Base-by-base conservation (phyloP, 2,797 vertebrate species). In the Cuniculus paca region DNA sequence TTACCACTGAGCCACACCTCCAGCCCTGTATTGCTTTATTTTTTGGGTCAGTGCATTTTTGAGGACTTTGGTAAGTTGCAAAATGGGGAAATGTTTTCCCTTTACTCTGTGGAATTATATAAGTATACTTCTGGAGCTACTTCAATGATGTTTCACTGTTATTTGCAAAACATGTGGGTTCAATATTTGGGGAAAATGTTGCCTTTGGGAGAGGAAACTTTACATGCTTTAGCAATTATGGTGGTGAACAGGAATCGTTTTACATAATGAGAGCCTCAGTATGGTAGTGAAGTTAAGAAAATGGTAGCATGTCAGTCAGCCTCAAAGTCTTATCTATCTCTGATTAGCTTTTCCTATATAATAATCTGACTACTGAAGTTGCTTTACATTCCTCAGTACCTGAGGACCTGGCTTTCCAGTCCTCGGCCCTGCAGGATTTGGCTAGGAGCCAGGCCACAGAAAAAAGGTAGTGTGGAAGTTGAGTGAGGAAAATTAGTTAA, bases 401-500 rank as follows among this genome's bases (percentile, higher is more conserved):
- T 84, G 70, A 88, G 79, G 90, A 89, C 36, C 79, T 89, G 81
- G 56, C 85, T 92, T 81, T 86, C 86, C 65, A 42, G 36, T 68
- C 26, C 34, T 39, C 39, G 28, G 68, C 86, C 77, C 82, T 70
- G 72, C 81, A 94, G 96, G 89, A 80, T 78, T 96, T 96, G 96
- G 97, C 91, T 50, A 77, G 31, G n/a, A 95, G 92, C 97, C 96
- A 68, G 58, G 45, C 36, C 39, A 89, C 48, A 68, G n/a, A 85
- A 61, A 91, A 88, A 94, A 96, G n/a, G 74, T 86, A 19, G 26
- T 31, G 61, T 78, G 48, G 88, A 87, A 94, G 75, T 91, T 1
- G 3, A 65, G 28, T 72, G 93, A 95, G 86, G 63, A 96, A 77
- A 91, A 91, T 95, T 93, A 95, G 92, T 95, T 96, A 96, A 93